Base-by-base conservation (phyloP, 2,888 invertebrate species). In the Alloplasta piceator region DNA sequence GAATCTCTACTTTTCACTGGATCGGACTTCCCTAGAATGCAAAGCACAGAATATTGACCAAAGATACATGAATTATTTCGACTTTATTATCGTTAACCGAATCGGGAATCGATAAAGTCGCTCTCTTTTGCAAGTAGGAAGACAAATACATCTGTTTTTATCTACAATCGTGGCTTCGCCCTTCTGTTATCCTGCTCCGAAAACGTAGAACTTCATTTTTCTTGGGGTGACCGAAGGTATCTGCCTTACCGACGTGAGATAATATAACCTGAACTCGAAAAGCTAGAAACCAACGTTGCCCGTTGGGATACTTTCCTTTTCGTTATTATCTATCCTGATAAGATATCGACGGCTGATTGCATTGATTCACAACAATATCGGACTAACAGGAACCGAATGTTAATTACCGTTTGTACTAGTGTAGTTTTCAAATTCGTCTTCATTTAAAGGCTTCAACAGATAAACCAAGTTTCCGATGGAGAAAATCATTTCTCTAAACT, bases 41-140 rank as follows among this genome's bases (percentile, higher is more conserved):
- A 38, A 50, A 48, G 7, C 39, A 38, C 14, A 10, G 4, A 63
- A 39, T 46, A 50, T 39, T 56, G 56, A 55, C 55, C 9, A 68
- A 26, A n/a, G 68, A 39, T 68, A 78, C n/a, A 14, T 6, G 4
- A 14, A 66, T 64, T 66, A 60, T 16, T 60, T 26, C 9, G 7
- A 10, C 14, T 12, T n/a, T 6, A 70, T 38, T 46, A 12, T 52
- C 14, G 10, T n/a, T n/a, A n/a, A n/a, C n/a, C n/a, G n/a, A n/a
- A 66, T 12, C 14, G 41, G 43, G n/a, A 39, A 43, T 60, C 12
- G 60, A 66, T 66, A 61, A 72, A 2, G 10, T n/a, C 14, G 38
- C 3, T 26, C 26, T 26, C 26, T 26, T 1, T 26, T 26, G 3
- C 26, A 26, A 26, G 26, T 26, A 26, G n/a, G n/a, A n/a, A n/a